A percentile compares a stretch with the other conserved stretches of the same genome.
Evolutionary conservation across 2,888 invertebrate genomes (phyloP).

Genomic region (Tachina grossa): DNA sequence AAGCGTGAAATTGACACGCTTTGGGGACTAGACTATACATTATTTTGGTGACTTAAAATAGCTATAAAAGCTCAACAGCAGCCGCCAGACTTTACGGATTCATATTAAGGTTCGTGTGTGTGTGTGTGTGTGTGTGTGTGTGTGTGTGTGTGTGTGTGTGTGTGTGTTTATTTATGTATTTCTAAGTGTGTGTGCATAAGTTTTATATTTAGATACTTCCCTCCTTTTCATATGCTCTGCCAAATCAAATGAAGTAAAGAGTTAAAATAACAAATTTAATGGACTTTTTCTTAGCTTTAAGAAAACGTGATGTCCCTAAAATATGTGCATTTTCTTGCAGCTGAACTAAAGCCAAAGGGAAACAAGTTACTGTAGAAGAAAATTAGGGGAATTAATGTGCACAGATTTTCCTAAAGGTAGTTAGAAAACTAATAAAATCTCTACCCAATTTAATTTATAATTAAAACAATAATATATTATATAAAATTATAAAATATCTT

Average conservation of each 20-base stretch:
- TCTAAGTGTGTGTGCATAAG: neutral
- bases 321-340: neutral
- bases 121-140: neutral
- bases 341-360: slow-evolving; percentile 9
- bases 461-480: neutral
- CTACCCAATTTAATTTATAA: neutral
- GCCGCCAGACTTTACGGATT: neutral
- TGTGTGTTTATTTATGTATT: neutral
- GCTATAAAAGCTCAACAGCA: neutral
- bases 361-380: neutral
- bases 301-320: slow-evolving; percentile 24
- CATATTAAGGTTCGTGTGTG: neutral
- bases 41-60: slow-evolving; percentile 10
- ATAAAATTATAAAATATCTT: neutral
- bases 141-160: neutral
- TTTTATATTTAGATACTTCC: neutral
- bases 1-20: slow-evolving; percentile 13
- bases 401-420: neutral
- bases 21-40: slow-evolving; percentile 12
- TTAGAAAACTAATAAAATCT: too few relatives aligned
- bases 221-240: neutral
- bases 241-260: slow-evolving; percentile 4
- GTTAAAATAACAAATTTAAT: slow-evolving; percentile 17
- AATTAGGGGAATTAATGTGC: neutral
- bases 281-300: slow-evolving; percentile 13